Evolutionary conservation across 2,888 invertebrate genomes (phyloP).

Genomic region (Ormyrus thymus): DNA sequence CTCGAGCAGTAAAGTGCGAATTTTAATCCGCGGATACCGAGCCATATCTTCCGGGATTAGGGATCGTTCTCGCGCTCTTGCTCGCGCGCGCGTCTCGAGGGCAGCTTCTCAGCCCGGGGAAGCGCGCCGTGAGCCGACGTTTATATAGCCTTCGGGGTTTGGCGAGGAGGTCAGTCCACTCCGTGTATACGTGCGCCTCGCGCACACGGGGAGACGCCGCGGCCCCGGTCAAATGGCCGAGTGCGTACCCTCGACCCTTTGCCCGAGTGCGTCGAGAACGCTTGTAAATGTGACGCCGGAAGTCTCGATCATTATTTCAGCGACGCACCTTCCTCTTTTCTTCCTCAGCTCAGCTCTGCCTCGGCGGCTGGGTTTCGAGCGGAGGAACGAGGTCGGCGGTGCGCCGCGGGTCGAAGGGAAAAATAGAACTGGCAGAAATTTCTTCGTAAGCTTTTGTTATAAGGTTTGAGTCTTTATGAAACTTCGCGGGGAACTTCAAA

Average conservation of each 20-base stretch:
- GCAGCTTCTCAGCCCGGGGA: slow-evolving; percentile 12
- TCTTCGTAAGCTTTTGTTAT: slow-evolving; percentile 46
- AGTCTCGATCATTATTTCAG: not conserved
- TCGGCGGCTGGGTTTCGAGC: slow-evolving; percentile 21
- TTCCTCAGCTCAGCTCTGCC: not conserved
- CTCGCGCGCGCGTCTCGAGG: slow-evolving; percentile 17
- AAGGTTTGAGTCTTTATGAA: slow-evolving; percentile 41
- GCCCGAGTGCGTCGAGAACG: not conserved
- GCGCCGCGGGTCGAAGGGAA: not conserved
- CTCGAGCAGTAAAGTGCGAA: slow-evolving; percentile 67
- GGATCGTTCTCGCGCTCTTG: slow-evolving; percentile 46
- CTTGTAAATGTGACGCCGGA: not conserved
- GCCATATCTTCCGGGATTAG: slow-evolving; percentile 71
- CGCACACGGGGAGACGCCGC: not conserved
- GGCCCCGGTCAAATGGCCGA: slow-evolving; percentile 18
- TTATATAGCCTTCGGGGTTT: slow-evolving; percentile 32
- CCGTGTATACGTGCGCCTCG: not conserved
- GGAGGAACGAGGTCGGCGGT: slow-evolving; percentile 8
- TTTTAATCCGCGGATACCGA: slow-evolving; percentile 72
- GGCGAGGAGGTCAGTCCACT: not conserved
- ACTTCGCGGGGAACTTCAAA: slow-evolving; percentile 41
- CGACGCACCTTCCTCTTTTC: not conserved
- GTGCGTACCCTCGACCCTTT: slow-evolving; percentile 29
- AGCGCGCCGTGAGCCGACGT: slow-evolving; percentile 8
- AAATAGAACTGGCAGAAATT: slow-evolving; percentile 28